These are phyloP conservation scores for Crotalus horridus DNA, from an alignment of 2,113 vertebrate genomes.

Conservation along the genomic window DNA sequence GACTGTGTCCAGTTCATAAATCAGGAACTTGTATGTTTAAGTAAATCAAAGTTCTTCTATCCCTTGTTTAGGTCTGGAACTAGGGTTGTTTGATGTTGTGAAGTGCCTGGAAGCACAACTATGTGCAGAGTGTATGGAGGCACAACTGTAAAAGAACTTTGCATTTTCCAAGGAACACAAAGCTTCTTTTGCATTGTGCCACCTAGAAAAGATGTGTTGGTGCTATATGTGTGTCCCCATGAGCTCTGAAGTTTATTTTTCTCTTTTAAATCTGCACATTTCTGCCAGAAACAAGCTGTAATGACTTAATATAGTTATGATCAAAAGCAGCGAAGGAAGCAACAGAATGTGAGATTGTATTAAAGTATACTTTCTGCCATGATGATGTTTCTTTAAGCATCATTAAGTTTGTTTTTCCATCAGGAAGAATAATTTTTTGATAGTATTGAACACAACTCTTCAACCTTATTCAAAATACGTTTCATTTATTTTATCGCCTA, in stretches of 20 bases:
- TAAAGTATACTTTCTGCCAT: not conserved
- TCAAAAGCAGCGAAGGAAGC: not conserved
- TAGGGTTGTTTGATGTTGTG: not conserved
- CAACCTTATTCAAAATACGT: not conserved
- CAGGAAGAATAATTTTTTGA: not conserved
- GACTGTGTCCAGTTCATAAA: not conserved
- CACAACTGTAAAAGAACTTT: not conserved
- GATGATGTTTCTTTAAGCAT: not conserved
- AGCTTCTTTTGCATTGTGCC: not conserved
- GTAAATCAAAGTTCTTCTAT: not conserved
- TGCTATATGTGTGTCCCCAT: not conserved
- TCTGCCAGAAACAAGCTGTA: not conserved
- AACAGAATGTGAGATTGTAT: not conserved
- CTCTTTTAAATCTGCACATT: not conserved
- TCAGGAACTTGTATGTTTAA: not conserved
- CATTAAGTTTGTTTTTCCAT: not conserved
- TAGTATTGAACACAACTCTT: not conserved
- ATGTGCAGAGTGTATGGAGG: not conserved
- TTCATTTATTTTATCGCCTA: not conserved
- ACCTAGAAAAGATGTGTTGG: not conserved
- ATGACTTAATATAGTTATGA: not conserved
- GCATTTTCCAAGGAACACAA: not conserved
- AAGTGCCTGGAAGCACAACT: not conserved
- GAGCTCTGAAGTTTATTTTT: not conserved
- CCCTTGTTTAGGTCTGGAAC: not conserved